Percentiles rank a stretch among this genome's conserved stretches.
Conservation (phyloP, 2,113 vertebrate genomes). For the Mastomys coucha region DNA sequence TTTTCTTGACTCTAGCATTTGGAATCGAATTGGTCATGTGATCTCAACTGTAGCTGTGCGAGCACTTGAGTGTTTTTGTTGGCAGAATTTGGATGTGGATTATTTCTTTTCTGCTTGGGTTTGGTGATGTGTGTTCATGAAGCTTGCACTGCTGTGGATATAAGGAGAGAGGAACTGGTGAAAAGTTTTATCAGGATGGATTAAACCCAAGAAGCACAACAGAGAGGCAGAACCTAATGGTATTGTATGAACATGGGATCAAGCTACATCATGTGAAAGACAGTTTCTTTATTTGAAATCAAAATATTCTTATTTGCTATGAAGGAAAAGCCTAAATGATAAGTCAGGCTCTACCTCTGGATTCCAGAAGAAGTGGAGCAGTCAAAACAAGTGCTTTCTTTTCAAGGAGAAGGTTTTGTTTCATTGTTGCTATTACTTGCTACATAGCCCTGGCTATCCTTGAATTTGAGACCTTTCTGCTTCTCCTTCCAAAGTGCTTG, state of each 20-base stretch:
- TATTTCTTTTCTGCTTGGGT: background rate
- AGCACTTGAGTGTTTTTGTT: background rate
- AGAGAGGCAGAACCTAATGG: background rate
- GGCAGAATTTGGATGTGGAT: background rate
- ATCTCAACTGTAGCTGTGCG: background rate
- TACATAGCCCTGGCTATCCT: background rate
- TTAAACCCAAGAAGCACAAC: background rate
- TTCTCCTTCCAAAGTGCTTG: background rate
- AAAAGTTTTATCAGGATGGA: background rate
- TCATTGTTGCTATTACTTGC: background rate
- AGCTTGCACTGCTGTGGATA: background rate
- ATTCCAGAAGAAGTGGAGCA: background rate
- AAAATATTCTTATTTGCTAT: constrained; percentile 3
- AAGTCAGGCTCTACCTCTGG: background rate
- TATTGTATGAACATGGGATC: background rate
- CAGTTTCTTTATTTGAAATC: background rate
- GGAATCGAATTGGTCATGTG: background rate
- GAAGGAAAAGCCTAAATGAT: background rate
- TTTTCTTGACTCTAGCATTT: background rate
- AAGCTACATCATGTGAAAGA: background rate
- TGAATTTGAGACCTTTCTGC: background rate
- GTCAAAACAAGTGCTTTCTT: background rate
- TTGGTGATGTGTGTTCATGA: background rate
- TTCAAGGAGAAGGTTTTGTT: background rate
- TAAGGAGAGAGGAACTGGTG: background rate